These are phyloP conservation scores for Catocala sponsa DNA, from an alignment of 2,888 invertebrate species.

Conservation along the genomic window DNA sequence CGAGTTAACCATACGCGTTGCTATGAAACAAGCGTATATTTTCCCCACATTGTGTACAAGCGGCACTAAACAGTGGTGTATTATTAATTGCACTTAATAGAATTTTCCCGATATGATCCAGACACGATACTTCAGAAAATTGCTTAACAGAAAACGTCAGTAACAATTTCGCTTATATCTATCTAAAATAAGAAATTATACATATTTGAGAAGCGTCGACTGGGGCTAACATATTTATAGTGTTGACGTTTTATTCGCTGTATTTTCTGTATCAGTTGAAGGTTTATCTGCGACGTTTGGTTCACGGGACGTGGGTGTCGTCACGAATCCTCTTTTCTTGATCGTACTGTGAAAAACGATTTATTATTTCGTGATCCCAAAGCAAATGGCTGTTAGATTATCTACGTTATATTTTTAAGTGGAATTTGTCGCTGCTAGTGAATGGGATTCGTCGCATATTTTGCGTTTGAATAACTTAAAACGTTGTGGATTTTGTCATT, in stretches of 20 bases:
- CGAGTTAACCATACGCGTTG: no score
- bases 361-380: constrained; percentile 48
- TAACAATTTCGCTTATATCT: no score
- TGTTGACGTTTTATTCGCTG: constrained; percentile 32
- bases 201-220: constrained; percentile 6
- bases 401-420: constrained; percentile 36
- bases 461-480: constrained; percentile 14
- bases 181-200: neutral
- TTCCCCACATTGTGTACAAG: no score
- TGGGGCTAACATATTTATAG: constrained; percentile 24
- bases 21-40: no score
- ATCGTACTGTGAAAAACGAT: constrained; percentile 45
- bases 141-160: no score
- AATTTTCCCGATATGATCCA: no score
- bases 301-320: constrained; percentile 20
- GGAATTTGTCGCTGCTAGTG: constrained; percentile 18
- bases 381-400: constrained; percentile 41
- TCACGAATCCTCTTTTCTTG: constrained; percentile 44
- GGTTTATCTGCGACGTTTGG: constrained; percentile 43
- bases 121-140: no score
- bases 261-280: constrained; percentile 38
- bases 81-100: no score
- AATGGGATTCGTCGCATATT: constrained; percentile 17
- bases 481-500: constrained; percentile 3
- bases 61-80: no score